Evolutionary conservation across 2,888 invertebrate genomes (phyloP).

Genomic region (Leucophora obtusa): DNA sequence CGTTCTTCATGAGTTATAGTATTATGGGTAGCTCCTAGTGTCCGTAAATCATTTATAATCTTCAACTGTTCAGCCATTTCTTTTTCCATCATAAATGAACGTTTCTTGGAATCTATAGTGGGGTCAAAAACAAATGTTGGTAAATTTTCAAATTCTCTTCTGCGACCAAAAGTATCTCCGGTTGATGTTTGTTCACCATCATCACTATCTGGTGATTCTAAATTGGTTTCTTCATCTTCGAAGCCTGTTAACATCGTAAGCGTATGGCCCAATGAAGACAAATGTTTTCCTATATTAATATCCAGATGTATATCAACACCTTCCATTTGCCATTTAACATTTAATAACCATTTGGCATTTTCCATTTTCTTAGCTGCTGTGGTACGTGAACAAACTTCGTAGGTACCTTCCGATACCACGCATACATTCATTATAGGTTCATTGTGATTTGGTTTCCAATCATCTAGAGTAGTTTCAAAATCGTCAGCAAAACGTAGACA

Average conservation of each 20-base stretch:
- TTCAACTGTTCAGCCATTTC: constrained; percentile 99
- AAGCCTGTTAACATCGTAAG: constrained; percentile 96
- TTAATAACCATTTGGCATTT: constrained; percentile 98
- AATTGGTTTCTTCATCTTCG: constrained; percentile 86
- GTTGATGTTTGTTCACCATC: constrained; percentile 84
- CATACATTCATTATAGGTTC: constrained; percentile 93
- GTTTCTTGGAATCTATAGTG: constrained; percentile 87
- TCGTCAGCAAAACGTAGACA: constrained; percentile 98
- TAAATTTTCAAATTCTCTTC: constrained; percentile 86
- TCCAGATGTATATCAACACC: constrained; percentile 98
- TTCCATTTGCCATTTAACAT: constrained; percentile 99
- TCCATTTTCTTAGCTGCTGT: constrained; percentile 91
- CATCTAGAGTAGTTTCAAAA: constrained; percentile 96
- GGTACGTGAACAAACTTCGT: constrained; percentile 91
- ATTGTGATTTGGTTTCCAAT: constrained; percentile 95
- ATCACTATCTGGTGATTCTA: constrained; percentile 87
- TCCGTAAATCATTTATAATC: constrained; percentile 94
- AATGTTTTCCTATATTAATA: constrained; percentile 96
- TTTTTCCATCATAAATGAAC: constrained; percentile 95
- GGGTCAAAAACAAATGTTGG: constrained; percentile 92
- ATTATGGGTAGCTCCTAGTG: constrained; percentile 91
- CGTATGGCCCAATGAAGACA: constrained; percentile 96
- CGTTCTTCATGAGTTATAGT: constrained; percentile 96
- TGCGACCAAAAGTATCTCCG: constrained; percentile 80
- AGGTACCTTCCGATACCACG: constrained; percentile 99